phyloP scores from a whole-genome alignment of 2,113 vertebrate species.

The Loxodonta africana region DNA sequence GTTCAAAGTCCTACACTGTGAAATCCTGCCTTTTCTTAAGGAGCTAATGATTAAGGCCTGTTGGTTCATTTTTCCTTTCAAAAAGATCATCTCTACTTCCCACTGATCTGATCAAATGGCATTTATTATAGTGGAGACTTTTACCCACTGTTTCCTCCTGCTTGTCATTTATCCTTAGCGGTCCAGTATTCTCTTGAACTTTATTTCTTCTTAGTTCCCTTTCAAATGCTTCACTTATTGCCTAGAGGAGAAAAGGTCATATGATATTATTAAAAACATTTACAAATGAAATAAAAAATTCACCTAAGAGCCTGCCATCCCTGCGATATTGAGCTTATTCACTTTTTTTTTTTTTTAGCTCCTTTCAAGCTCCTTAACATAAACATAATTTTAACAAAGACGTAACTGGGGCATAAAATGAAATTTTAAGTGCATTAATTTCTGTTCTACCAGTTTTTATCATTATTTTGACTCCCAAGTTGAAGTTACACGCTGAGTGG shows the following conservation, averaged over 20 bases:
- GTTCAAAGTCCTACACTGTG: neutral
- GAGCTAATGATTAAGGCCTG: neutral
- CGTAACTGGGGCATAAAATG: neutral
- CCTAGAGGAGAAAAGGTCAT: conserved; percentile 84
- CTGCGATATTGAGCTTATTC: neutral
- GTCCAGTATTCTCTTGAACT: conserved; percentile 86
- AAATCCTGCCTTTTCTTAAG: conserved; percentile 34
- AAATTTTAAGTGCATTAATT: neutral
- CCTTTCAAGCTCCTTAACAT: conserved; percentile 19
- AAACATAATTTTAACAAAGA: conserved; percentile 39
- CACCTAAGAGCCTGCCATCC: neutral
- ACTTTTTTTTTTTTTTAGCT: neutral
- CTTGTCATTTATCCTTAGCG: conserved; percentile 87
- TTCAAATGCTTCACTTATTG: conserved; percentile 89
- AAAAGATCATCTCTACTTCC: conserved; percentile 12
- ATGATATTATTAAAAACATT: conserved; percentile 23
- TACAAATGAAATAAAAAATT: neutral
- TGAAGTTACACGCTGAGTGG: neutral
- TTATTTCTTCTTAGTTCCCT: conserved; percentile 91
- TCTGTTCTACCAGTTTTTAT: neutral
- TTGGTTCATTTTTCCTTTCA: neutral
- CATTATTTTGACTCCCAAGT: conserved; percentile 19
- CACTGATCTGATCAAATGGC: conserved; percentile 26
- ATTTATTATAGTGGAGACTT: conserved; percentile 68
- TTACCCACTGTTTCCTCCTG: conserved; percentile 86